phyloP scores from a whole-genome alignment of 2,797 vertebrate species.

The Crypturellus tataupa region DNA sequence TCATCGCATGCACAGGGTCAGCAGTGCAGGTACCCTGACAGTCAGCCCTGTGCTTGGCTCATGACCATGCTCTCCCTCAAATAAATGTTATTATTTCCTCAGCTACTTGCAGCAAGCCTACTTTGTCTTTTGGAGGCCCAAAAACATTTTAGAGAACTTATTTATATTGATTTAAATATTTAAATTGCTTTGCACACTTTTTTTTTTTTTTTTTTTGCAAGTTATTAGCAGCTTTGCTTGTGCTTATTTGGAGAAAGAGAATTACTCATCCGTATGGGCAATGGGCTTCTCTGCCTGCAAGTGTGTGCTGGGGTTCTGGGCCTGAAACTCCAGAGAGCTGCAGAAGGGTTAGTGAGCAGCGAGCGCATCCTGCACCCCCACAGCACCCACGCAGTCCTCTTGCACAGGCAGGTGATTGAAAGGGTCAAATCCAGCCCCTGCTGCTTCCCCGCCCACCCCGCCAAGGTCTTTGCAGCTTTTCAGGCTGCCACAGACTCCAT shows the following conservation, averaged over 20 bases:
- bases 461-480: not conserved
- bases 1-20: no score
- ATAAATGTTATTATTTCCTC: not conserved
- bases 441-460: not conserved
- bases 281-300: not conserved
- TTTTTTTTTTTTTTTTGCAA: no score
- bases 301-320: not conserved
- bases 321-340: not conserved
- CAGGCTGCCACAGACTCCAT: not conserved
- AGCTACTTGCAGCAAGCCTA: not conserved
- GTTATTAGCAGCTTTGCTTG: accelerated
- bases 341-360: not conserved
- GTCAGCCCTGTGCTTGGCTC: not conserved
- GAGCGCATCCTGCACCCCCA: not conserved
- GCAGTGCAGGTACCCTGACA: no score
- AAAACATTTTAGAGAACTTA: not conserved
- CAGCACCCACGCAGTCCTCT: not conserved
- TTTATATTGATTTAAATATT: not conserved
- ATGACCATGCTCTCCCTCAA: not conserved
- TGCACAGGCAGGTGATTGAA: not conserved
- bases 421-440: not conserved
- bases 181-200: not conserved
- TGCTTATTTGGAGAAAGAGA: not conserved
- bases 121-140: not conserved
- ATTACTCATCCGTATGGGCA: not conserved